These are phyloP conservation scores for Bergia puertoricense DNA, from an alignment of 92 coral and sea anemone genomes.

Conservation along the genomic window DNA sequence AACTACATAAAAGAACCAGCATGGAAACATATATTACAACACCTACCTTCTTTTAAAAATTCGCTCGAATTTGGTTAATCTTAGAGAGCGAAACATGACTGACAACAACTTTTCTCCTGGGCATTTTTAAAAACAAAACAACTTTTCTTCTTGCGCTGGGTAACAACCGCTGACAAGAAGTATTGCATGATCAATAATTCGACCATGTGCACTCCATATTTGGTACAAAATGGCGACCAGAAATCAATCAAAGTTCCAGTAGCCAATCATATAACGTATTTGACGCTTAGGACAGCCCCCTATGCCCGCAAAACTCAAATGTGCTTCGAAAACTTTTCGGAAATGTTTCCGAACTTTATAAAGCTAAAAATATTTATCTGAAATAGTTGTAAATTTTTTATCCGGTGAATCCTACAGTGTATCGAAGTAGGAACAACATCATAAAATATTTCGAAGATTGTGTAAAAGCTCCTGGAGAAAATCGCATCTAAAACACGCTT, in stretches of 20 bases:
- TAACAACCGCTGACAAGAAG: constrained; percentile 31
- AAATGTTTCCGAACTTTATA: constrained; percentile 48
- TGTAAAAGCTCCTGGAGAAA: constrained; percentile 54
- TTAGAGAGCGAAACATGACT: not conserved
- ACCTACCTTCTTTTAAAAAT: not conserved
- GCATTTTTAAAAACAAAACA: not conserved
- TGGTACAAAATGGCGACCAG: constrained; percentile 39
- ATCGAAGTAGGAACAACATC: constrained; percentile 36
- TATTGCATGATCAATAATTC: constrained; percentile 17
- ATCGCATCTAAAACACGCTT: constrained; percentile 46
- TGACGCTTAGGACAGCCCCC: constrained; percentile 74
- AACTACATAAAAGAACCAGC: not conserved
- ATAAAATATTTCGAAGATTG: constrained; percentile 53
- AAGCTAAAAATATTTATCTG: constrained; percentile 44
- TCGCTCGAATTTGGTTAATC: not conserved
- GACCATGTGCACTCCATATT: constrained; percentile 52
- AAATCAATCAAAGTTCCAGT: constrained; percentile 72
- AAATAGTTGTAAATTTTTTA: not conserved
- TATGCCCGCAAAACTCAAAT: constrained; percentile 91
- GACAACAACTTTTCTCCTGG: not conserved
- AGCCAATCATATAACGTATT: constrained; percentile 81
- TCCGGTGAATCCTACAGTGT: constrained; percentile 42
- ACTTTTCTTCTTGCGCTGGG: not conserved
- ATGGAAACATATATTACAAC: not conserved
- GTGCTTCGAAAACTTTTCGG: constrained; percentile 54